These are phyloP conservation scores for Drosophila planitibia DNA, from an alignment of 2,888 invertebrate genomes.

Conservation along the genomic window DNA sequence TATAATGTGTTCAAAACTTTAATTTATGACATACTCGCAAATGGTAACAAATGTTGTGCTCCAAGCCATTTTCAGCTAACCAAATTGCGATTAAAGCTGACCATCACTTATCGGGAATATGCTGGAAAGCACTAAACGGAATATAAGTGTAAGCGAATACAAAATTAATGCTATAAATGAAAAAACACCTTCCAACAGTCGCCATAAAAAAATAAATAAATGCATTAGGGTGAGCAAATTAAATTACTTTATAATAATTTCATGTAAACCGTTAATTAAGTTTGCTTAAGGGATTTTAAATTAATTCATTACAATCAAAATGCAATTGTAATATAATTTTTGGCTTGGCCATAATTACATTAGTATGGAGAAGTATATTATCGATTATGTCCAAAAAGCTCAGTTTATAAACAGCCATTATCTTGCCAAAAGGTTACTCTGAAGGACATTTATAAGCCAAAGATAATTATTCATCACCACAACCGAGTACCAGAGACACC, in stretches of 20 bases:
- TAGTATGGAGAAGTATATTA: neutral
- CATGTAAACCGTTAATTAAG: neutral
- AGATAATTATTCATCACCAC: constrained; percentile 10
- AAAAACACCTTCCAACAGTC: neutral
- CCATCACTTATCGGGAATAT: neutral
- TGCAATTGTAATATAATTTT: neutral
- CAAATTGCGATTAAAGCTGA: neutral
- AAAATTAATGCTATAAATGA: neutral
- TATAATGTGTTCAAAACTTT: constrained; percentile 8
- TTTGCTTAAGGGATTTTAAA: neutral
- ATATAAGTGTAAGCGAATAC: neutral
- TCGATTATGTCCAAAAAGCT: neutral
- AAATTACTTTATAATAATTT: neutral
- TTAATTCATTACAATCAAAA: neutral
- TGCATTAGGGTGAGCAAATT: neutral
- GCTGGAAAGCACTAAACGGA: neutral
- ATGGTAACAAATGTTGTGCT: neutral
- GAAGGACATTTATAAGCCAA: neutral
- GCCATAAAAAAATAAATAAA: neutral
- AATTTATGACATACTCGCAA: neutral
- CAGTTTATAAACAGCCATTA: neutral
- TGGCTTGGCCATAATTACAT: neutral
- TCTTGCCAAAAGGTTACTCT: neutral
- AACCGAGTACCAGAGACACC: neutral
- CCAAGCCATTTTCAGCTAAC: neutral